Evolutionary conservation across 2,797 vertebrate genomes (phyloP).

Genomic region (Enteromius afrohamiltoni): DNA sequence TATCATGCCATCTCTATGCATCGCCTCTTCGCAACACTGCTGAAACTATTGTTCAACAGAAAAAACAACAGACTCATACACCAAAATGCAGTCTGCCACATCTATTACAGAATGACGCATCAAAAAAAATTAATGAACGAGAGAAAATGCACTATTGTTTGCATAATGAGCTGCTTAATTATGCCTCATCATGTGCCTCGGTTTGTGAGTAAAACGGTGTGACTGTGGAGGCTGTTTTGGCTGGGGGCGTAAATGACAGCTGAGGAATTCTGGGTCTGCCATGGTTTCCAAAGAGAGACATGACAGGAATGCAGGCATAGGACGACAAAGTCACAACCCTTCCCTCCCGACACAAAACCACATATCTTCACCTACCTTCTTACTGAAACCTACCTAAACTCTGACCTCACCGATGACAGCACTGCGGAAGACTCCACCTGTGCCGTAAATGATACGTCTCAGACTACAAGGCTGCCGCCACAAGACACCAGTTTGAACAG

Average conservation of each 20-base stretch:
- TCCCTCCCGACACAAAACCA: slow-evolving; percentile 77
- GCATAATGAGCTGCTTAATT: background rate
- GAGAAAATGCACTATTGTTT: background rate
- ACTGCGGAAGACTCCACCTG: slow-evolving; percentile 1
- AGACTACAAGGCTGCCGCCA: background rate
- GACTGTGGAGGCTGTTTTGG: slow-evolving; percentile 46
- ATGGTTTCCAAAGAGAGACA: slow-evolving; percentile 86
- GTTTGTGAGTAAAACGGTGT: slow-evolving; percentile 48
- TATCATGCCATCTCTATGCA: slow-evolving; percentile 3
- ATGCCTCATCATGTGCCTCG: slow-evolving; percentile 44
- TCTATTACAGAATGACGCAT: slow-evolving; percentile 1
- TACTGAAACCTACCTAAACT: slow-evolving; percentile 42
- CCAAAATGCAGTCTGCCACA: background rate
- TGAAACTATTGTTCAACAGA: background rate
- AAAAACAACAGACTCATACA: background rate
- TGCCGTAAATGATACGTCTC: background rate
- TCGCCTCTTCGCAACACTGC: background rate
- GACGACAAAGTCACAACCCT: slow-evolving; percentile 83
- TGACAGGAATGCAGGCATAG: slow-evolving; percentile 85
- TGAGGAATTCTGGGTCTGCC: slow-evolving; percentile 87
- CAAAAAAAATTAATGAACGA: background rate
- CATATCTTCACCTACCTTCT: slow-evolving; percentile 39
- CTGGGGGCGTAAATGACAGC: slow-evolving; percentile 84
- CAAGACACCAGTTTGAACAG: background rate
- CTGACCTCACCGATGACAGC: slow-evolving; percentile 24